Conservation (phyloP, 2,888 invertebrate genomes). For the Sphaeridia pumilis region DNA sequence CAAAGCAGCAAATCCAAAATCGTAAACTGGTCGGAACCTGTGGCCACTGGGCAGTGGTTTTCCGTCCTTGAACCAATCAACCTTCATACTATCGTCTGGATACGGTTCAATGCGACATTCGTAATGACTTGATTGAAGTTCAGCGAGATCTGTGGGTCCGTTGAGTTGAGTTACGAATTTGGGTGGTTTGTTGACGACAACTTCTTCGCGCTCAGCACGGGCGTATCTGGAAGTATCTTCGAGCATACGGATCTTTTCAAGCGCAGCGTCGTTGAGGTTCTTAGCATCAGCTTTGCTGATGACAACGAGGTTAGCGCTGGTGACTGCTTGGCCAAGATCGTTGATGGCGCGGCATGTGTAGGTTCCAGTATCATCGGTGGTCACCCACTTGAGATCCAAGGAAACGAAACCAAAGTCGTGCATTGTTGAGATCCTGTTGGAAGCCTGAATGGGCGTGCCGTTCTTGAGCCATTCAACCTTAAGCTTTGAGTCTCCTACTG, state of each 20-base stretch:
- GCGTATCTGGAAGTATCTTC: constrained; percentile 73
- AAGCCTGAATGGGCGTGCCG: constrained; percentile 65
- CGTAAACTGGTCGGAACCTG: constrained; percentile 82
- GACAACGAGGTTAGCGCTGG: constrained; percentile 82
- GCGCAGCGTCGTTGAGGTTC: constrained; percentile 59
- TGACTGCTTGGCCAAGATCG: constrained; percentile 87
- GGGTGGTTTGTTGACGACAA: constrained; percentile 68
- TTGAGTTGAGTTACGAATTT: constrained; percentile 73
- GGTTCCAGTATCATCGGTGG: constrained; percentile 91
- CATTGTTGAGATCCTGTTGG: constrained; percentile 85
- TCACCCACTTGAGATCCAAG: constrained; percentile 83
- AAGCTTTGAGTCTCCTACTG: constrained; percentile 85
- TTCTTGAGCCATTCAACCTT: constrained; percentile 78
- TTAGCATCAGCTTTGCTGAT: constrained; percentile 47
- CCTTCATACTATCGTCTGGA: constrained; percentile 74
- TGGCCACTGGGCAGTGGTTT: constrained; percentile 68
- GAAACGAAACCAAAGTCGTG: constrained; percentile 95
- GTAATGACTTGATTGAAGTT: constrained; percentile 69
- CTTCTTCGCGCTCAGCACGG: constrained; percentile 64
- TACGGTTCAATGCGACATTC: constrained; percentile 89
- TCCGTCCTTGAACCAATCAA: constrained; percentile 89
- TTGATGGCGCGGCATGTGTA: constrained; percentile 89
- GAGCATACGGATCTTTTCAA: constrained; percentile 72
- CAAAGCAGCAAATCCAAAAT: constrained; percentile 93
- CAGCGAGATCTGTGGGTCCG: constrained; percentile 70